A percentile compares a stretch with the other conserved stretches of the same genome.
phyloP scores from a whole-genome alignment of 23 tunicate species.

The Oikopleura vanhoeffeni region DNA sequence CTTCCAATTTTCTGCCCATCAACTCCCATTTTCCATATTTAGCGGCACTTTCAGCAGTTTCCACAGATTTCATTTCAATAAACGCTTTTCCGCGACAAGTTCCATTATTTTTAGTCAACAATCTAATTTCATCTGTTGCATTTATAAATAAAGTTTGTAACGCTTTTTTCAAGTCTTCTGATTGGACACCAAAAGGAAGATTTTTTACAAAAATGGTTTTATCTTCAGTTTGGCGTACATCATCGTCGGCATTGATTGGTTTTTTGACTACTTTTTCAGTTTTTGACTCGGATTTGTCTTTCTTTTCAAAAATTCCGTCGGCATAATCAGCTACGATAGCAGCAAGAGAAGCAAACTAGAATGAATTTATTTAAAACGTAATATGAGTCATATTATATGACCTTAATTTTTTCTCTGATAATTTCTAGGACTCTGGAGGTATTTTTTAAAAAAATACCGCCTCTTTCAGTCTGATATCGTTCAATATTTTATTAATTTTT shows the following conservation, averaged over 20 bases:
- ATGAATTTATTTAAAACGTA: not conserved
- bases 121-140: not conserved
- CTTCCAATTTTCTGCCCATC: not conserved
- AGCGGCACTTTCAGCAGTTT: not conserved
- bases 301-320: no score
- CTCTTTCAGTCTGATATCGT: no score
- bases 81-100: not conserved
- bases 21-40: not conserved
- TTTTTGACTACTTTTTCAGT: not conserved
- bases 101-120: not conserved
- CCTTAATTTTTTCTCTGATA: not conserved
- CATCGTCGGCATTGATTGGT: not conserved
- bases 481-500: no score
- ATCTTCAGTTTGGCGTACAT: conserved; percentile 3
- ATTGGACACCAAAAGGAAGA: not conserved
- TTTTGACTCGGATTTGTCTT: no score
- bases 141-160: not conserved
- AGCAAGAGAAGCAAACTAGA: no score
- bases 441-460: no score
- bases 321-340: no score
- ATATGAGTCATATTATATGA: not conserved
- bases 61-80: not conserved
- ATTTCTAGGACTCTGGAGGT: no score
- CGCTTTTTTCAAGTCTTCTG: not conserved
- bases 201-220: conserved; percentile 4